A percentile compares a stretch with the other conserved stretches of the same genome.
Conservation (phyloP, 2,888 invertebrate species). For the Tipula lateralis region DNA sequence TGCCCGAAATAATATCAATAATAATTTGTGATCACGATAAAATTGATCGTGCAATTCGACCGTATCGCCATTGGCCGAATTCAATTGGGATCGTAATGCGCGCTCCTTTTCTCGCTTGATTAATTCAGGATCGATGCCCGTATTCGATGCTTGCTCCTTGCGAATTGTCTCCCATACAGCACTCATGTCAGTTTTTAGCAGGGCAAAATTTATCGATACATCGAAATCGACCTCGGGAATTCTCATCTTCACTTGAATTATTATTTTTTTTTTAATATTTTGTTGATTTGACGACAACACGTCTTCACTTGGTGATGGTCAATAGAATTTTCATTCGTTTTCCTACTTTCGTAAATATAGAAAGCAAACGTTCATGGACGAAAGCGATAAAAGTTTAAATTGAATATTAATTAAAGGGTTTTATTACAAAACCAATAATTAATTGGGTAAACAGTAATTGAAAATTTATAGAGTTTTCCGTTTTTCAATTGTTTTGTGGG, state of each 20-base stretch:
- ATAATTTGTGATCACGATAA: constrained; percentile 62
- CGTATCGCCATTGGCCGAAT: constrained; percentile 56
- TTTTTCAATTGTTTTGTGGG: background rate
- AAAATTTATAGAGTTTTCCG: background rate
- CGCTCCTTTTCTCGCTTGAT: constrained; percentile 36
- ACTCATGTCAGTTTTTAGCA: constrained; percentile 34
- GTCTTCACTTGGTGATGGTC: background rate
- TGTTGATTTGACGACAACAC: background rate
- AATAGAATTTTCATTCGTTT: background rate
- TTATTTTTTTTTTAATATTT: too few relatives aligned
- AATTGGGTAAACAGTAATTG: background rate
- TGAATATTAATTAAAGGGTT: background rate
- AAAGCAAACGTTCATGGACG: background rate
- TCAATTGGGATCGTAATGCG: constrained; percentile 51
- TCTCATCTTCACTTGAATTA: background rate
- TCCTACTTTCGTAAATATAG: background rate
- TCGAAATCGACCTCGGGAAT: constrained; percentile 35
- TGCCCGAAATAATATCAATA: constrained; percentile 57
- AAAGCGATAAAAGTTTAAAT: background rate
- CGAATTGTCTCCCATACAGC: constrained; percentile 29
- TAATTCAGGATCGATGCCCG: constrained; percentile 29
- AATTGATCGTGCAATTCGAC: constrained; percentile 60
- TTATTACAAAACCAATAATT: background rate
- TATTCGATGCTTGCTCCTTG: background rate
- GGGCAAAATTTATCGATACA: constrained; percentile 34